Base-by-base conservation (phyloP, 2,797 vertebrate species). In the Ctenopoma kingsleyae region DNA sequence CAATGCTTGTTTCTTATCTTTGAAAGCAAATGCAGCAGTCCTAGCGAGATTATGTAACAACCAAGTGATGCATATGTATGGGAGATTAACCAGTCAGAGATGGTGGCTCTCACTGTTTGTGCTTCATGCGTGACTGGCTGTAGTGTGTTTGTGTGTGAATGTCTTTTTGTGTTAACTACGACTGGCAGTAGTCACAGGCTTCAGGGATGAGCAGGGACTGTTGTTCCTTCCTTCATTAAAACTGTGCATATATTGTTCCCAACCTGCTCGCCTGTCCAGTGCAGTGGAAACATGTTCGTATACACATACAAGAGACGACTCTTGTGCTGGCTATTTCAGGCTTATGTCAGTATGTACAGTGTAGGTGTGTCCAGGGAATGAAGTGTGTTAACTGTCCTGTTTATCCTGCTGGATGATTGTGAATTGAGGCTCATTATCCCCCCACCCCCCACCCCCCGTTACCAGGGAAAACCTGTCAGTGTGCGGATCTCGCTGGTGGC, bases 391-490 rank as follows among this genome's bases (percentile, higher is more conserved):
- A 67, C 61, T 51, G 25, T 63, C 55, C 52, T 40, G 68, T 72
- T 44, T n/a, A 38, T 71, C 8, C 54, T 73, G 43, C 49, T 50
- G 60, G 47, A 69, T 71, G 54, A 56, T 59, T 55, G 52, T 60
- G 65, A 75, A 60, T 47, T 59, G 46, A 81, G 52, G 32, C 63
- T 84, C 19, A 19, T 32, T 32, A 25, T 7, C 27, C 27, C 27
- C 27, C 27, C 27, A 30, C 27, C 27, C 27, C 27, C 12, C n/a
- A n/a, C 47, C 55, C 79, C 56, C 50, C 60, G 27, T 81, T 62
- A 53, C 48, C 78, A 99, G 98, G 98, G 96, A 99, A 83, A 98
- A 99, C 92, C 94, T 99, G 86, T 97, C 97, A 0, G 94, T 98
- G 85, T 95, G 92, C 36, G 95, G 96, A 38, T 95, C 95, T 48